These are phyloP conservation scores for Pyrgilauda ruficollis DNA, from an alignment of 2,113 vertebrate species.

Conservation along the genomic window DNA sequence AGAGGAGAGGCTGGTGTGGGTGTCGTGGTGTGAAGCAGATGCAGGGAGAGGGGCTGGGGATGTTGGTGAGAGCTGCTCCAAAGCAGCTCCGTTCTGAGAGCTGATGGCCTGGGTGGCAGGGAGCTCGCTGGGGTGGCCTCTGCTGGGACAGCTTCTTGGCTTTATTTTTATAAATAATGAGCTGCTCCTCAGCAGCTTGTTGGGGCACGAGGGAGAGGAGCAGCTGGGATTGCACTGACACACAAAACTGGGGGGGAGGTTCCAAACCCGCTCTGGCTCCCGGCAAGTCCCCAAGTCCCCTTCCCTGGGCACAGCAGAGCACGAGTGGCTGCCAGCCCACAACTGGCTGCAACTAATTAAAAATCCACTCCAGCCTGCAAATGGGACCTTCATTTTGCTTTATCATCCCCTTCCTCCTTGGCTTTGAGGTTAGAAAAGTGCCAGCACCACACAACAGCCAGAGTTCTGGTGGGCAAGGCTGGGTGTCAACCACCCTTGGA, in stretches of 20 bases:
- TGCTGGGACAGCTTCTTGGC: background rate
- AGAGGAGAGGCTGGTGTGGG: background rate
- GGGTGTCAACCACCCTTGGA: background rate
- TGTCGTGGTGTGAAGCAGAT: rapidly evolving
- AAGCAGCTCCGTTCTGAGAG: background rate
- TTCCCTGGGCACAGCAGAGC: background rate
- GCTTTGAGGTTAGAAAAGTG: background rate
- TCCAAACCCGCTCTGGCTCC: background rate
- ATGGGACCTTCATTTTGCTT: background rate
- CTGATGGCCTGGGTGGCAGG: background rate
- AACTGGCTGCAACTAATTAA: background rate
- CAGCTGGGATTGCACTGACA: background rate
- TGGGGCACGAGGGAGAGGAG: background rate
- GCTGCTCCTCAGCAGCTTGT: background rate
- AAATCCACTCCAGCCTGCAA: background rate
- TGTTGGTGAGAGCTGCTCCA: background rate
- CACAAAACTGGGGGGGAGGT: background rate
- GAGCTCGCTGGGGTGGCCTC: background rate
- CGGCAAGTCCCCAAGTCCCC: background rate
- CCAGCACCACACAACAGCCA: rapidly evolving
- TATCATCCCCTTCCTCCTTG: background rate
- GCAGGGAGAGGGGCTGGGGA: background rate
- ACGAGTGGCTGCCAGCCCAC: background rate
- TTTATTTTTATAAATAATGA: background rate
- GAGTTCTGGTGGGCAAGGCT: background rate